phyloP scores from a whole-genome alignment of 2,888 invertebrate genomes.

The Pelosia muscerda region DNA sequence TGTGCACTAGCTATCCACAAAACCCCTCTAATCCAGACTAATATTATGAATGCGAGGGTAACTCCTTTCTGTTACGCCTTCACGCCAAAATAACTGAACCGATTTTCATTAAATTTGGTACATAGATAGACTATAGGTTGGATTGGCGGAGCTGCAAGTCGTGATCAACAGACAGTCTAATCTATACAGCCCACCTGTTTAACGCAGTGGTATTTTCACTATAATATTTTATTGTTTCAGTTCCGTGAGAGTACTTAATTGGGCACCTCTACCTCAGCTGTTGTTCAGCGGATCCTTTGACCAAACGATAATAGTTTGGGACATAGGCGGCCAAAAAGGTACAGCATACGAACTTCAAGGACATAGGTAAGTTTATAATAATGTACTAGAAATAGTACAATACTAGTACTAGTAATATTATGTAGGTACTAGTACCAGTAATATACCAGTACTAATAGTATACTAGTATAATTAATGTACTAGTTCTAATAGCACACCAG shows the following conservation, averaged over 20 bases:
- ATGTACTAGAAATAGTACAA: neutral
- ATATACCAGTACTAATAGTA: too few relatives aligned
- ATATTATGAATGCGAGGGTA: too few relatives aligned
- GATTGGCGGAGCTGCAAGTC: too few relatives aligned
- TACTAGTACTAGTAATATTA: too few relatives aligned
- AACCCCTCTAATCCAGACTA: neutral
- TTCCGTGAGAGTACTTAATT: constrained; percentile 95
- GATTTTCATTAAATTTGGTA: too few relatives aligned
- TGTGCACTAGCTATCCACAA: neutral
- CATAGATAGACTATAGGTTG: too few relatives aligned
- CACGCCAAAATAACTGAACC: too few relatives aligned
- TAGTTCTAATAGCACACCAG: too few relatives aligned
- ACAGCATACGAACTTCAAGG: constrained; percentile 99
- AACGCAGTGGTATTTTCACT: constrained; percentile 6
- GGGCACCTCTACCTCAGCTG: constrained; percentile 96
- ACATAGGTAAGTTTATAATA: constrained; percentile 88
- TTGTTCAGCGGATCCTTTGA: constrained; percentile 99
- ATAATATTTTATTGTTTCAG: constrained; percentile 65
- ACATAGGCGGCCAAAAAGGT: constrained; percentile 98
- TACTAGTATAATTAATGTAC: too few relatives aligned
- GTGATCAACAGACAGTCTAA: too few relatives aligned
- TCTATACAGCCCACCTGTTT: constrained; percentile 19
- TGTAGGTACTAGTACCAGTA: too few relatives aligned
- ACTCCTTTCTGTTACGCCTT: too few relatives aligned
- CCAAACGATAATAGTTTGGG: constrained; percentile 98